Conservation (phyloP, 2,888 invertebrate genomes). For the Pristionchus maxplancki region DNA sequence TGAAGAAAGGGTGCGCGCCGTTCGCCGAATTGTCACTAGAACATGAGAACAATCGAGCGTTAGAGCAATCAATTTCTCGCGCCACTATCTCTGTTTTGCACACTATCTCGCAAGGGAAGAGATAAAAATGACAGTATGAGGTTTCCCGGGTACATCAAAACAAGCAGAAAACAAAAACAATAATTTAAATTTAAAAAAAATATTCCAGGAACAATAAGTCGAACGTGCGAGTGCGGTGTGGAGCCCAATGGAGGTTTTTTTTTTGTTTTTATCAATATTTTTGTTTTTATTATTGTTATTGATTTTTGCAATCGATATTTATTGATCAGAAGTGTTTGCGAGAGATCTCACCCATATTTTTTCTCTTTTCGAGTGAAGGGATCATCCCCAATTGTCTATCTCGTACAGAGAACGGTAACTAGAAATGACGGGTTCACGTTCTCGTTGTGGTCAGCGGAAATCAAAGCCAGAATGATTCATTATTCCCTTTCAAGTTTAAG, state of each 20-base stretch:
- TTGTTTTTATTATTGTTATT: background rate
- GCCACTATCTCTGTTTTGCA: too few relatives aligned
- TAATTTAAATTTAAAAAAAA: background rate
- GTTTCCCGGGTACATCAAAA: too few relatives aligned
- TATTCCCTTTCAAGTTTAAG: background rate
- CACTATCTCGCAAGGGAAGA: too few relatives aligned
- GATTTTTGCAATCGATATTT: background rate
- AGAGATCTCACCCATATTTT: background rate
- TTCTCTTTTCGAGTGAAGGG: background rate
- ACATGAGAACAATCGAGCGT: background rate
- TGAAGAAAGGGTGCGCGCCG: background rate
- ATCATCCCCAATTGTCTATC: slow-evolving; percentile 3
- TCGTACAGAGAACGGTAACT: background rate
- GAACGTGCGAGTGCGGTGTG: slow-evolving; percentile 47
- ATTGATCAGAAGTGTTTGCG: background rate
- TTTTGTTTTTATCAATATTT: background rate
- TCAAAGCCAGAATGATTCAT: background rate
- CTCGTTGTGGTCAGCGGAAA: background rate
- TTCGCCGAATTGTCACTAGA: background rate
- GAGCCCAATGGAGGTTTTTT: slow-evolving; percentile 21
- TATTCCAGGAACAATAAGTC: slow-evolving; percentile 37
- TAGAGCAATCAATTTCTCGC: too few relatives aligned
- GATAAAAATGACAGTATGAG: background rate
- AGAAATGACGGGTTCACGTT: background rate
- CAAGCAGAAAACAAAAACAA: background rate